Evolutionary conservation across 2,113 vertebrate genomes (phyloP).

Genomic region (Cyanocitta stelleri): DNA sequence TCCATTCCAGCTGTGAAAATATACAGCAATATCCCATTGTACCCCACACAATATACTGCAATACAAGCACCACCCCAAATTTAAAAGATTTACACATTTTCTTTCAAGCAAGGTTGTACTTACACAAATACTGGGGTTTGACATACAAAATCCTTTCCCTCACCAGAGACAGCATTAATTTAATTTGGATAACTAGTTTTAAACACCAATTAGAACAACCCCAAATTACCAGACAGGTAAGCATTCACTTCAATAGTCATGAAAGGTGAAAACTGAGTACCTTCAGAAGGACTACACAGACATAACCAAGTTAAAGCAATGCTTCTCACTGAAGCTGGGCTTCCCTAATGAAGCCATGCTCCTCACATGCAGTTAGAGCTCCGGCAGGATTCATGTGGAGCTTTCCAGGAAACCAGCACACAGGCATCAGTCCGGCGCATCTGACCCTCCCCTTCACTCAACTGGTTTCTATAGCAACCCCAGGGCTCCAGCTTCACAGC

Average conservation of each 20-base stretch:
- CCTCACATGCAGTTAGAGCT: not conserved
- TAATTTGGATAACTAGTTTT: not conserved
- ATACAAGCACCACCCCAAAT: not conserved
- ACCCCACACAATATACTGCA: not conserved
- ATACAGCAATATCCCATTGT: no score
- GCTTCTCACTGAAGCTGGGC: not conserved
- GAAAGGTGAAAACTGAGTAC: fast-evolving
- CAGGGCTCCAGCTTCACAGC: not conserved
- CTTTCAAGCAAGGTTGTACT: not conserved
- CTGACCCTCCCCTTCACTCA: not conserved
- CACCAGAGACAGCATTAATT: not conserved
- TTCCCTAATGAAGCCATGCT: not conserved
- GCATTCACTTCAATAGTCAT: not conserved
- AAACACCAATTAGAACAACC: not conserved
- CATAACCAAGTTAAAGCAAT: not conserved
- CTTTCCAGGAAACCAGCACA: not conserved
- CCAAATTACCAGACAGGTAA: not conserved
- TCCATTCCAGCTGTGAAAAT: not conserved
- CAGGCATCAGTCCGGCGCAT: not conserved
- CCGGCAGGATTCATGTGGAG: not conserved
- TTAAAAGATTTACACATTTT: not conserved
- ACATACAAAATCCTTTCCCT: not conserved
- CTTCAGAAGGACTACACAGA: not conserved
- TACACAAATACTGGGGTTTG: not conserved
- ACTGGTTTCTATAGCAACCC: fast-evolving